Percentiles rank a stretch among this genome's conserved stretches.
Evolutionary conservation across 1,140 invertebrate species (phyloP).

Genomic region (Drosophila erecta): DNA sequence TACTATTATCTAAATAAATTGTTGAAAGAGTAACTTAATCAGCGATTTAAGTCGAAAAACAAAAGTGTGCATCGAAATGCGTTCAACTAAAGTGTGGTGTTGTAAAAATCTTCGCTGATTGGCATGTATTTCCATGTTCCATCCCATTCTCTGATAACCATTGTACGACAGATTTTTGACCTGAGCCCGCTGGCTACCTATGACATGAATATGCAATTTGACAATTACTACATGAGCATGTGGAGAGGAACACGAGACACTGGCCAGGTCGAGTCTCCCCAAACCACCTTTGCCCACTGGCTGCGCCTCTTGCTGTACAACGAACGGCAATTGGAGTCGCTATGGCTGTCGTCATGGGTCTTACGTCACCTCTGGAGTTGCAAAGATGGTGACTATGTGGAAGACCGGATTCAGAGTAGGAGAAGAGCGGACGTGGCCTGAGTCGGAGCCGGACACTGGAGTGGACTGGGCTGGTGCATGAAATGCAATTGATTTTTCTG

Average conservation of each 20-base stretch:
- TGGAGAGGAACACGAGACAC: slow-evolving; percentile 4
- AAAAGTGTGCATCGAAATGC: background rate
- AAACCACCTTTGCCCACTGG: slow-evolving; percentile 50
- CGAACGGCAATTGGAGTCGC: slow-evolving; percentile 49
- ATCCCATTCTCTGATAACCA: background rate
- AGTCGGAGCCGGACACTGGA: slow-evolving; percentile 12
- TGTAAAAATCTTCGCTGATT: slow-evolving; percentile 50
- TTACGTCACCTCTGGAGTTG: slow-evolving; percentile 50
- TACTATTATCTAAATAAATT: too few relatives aligned
- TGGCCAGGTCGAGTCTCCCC: slow-evolving; percentile 1
- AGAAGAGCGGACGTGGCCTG: slow-evolving; percentile 10
- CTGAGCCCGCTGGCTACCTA: slow-evolving; percentile 50
- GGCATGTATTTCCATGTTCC: background rate
- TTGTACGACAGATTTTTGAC: slow-evolving; percentile 57
- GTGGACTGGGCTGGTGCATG: slow-evolving; percentile 62
- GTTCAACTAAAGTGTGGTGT: background rate
- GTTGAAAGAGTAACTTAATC: background rate
- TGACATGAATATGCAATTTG: slow-evolving; percentile 83
- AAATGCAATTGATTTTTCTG: slow-evolving; percentile 76
- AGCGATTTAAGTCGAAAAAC: slow-evolving; percentile 1
- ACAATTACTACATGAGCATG: slow-evolving; percentile 68
- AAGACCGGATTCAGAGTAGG: slow-evolving; percentile 6
- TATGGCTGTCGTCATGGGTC: slow-evolving; percentile 46
- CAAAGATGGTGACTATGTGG: slow-evolving; percentile 15
- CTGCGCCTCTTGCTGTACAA: slow-evolving; percentile 62